phyloP scores from a whole-genome alignment of 2,797 vertebrate genomes.

The Denticeps clupeoides region DNA sequence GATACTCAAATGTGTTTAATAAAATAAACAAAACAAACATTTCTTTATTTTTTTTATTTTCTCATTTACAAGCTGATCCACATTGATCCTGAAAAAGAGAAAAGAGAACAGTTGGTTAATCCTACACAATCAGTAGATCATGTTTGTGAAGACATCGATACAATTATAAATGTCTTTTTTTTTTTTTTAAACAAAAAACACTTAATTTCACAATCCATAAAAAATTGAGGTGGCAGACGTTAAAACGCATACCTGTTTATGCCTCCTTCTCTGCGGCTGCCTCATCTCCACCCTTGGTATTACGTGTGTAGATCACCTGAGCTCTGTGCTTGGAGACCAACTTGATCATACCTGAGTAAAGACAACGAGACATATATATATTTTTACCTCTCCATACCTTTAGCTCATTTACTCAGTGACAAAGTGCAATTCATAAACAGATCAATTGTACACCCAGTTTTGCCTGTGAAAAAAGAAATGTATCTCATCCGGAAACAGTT shows the following conservation, averaged over 20 bases:
- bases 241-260: conserved; percentile 54
- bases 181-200: no score
- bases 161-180: no score
- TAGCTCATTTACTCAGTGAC: no score
- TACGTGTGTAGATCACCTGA: conserved; percentile 87
- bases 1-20: no score
- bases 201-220: no score
- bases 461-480: neutral
- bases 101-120: neutral
- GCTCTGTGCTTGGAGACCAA: conserved; percentile 91
- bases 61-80: conserved; percentile 46
- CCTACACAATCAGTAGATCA: neutral
- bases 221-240: neutral
- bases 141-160: no score
- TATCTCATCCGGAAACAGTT: no score
- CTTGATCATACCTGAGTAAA: conserved; percentile 86
- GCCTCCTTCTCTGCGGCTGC: conserved; percentile 64
- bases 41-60: conserved; percentile 49
- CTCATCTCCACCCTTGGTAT: conserved; percentile 86
- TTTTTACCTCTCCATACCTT: no score
- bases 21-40: conserved; percentile 3
- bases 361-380: no score
- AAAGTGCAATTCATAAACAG: no score
- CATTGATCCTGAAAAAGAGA: conserved; percentile 41
- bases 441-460: neutral